Evolutionary conservation across 2,888 invertebrate species (phyloP), one percentile per base, ranked within the genome.

Genomic region (Melanostoma scalare): DNA sequence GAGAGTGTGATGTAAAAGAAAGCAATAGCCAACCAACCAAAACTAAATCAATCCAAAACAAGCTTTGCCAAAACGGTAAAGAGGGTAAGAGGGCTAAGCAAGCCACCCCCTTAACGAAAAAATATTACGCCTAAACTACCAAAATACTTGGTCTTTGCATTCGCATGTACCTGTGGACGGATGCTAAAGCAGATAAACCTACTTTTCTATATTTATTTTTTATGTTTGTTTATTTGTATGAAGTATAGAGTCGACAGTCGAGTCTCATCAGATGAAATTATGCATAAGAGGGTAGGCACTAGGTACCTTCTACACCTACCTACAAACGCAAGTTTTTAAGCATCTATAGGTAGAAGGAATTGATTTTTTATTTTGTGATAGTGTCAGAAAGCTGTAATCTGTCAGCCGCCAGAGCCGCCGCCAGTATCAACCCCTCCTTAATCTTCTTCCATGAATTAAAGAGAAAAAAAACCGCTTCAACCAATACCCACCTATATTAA

Each of bases 11-110:
- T 6, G 40, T 60, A 46, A 42, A 68, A 61, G 74, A 68, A 67
- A 74, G 60, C 74, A 79, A 74, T 74, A 33, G 68, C 74, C 79
- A 81, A 55, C 81, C 81, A 81, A 81, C 81, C 81, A 81, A 81
- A 81, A 72, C 67, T 53, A 76, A 76, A 81, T 71, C 81, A 81
- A 65, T 81, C 65, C 52, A 36, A 63, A 79, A 56, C 61, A 58
- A 58, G 36, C 42, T 63, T 33, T 56, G 36, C 20, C 20, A 60
- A 78, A 72, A 65, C 53, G 50, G 55, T 46, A 46, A 79, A 73
- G 60, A 73, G 60, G 9, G 8, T 8, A 48, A 48, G 10, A 10
- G 38, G 40, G 40, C 31, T 56, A 4, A 4, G 36, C 30, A 56
- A 81, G 80, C 76, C 80, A 76, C 52, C 46, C 80, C 65, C 58